Conservation (phyloP, 2,113 vertebrate species). For the Globicephala melas region DNA sequence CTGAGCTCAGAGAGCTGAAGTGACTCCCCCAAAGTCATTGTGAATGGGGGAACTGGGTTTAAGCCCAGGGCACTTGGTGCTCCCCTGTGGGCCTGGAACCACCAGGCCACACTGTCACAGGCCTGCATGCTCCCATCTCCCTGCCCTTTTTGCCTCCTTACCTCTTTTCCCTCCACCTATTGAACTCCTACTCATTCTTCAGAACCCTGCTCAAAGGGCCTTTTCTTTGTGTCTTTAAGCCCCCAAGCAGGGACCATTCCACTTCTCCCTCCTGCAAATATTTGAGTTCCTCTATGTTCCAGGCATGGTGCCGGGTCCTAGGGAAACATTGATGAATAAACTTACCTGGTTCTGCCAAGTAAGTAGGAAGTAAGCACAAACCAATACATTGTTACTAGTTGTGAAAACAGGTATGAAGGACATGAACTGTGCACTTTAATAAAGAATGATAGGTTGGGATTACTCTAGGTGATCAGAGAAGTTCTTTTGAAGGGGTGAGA, state of each 20-base stretch:
- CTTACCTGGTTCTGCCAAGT: neutral
- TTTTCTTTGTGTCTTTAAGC: neutral
- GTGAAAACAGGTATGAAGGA: neutral
- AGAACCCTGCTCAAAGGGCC: neutral
- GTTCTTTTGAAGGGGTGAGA: neutral
- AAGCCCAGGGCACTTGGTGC: neutral
- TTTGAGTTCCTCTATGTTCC: neutral
- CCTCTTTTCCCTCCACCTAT: neutral
- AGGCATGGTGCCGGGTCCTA: neutral
- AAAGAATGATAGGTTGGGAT: neutral
- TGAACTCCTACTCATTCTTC: neutral
- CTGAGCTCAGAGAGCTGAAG: neutral
- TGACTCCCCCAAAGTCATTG: no score
- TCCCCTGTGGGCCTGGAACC: neutral
- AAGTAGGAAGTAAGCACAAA: neutral
- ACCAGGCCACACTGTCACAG: neutral
- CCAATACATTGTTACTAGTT: rapidly evolving
- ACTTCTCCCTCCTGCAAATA: neutral
- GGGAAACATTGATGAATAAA: neutral
- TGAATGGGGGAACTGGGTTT: neutral
- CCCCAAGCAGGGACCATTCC: neutral
- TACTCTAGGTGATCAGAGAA: neutral
- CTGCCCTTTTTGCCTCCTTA: neutral
- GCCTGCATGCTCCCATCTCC: neutral
- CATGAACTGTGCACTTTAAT: neutral